phyloP scores from a whole-genome alignment of 2,113 vertebrate genomes.

The Phyllostomus hastatus region DNA sequence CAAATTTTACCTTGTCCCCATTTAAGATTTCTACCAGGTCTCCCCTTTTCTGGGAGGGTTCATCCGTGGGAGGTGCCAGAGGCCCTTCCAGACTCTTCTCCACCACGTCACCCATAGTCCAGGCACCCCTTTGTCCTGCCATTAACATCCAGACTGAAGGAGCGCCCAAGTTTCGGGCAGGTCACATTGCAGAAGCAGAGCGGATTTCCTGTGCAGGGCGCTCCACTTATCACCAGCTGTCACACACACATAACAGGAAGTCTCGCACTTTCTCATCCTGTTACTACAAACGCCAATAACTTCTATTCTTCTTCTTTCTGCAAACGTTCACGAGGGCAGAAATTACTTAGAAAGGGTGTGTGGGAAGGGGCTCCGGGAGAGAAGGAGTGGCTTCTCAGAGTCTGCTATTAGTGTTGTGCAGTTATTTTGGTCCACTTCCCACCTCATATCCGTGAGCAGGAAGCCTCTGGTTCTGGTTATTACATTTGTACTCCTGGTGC shows the following conservation, averaged over 20 bases:
- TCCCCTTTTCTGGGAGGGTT: constrained; percentile 70
- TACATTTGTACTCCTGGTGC: background rate
- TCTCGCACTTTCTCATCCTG: constrained; percentile 88
- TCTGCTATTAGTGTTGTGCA: background rate
- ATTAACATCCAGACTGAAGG: constrained; percentile 74
- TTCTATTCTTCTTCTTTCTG: constrained; percentile 66
- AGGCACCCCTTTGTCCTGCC: constrained; percentile 73
- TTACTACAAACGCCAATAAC: constrained; percentile 81
- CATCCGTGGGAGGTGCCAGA: constrained; percentile 66
- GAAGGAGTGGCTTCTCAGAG: background rate
- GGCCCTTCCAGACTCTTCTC: constrained; percentile 88
- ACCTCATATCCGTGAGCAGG: constrained; percentile 41
- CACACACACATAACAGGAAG: constrained; percentile 90
- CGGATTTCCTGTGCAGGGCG: constrained; percentile 87
- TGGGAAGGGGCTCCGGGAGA: background rate
- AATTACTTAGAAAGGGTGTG: constrained; percentile 55
- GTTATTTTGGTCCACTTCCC: constrained; percentile 50
- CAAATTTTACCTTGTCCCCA: constrained; percentile 83
- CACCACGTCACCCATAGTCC: constrained; percentile 87
- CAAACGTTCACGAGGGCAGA: constrained; percentile 70
- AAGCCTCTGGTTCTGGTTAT: constrained; percentile 25
- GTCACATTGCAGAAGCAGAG: constrained; percentile 81
- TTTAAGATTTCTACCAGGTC: constrained; percentile 79
- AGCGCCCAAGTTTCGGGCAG: constrained; percentile 73
- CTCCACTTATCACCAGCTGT: constrained; percentile 87